Evolutionary conservation across 2,888 invertebrate species (phyloP), one percentile per base, ranked within the genome.

Genomic region (Doris montereyensis): DNA sequence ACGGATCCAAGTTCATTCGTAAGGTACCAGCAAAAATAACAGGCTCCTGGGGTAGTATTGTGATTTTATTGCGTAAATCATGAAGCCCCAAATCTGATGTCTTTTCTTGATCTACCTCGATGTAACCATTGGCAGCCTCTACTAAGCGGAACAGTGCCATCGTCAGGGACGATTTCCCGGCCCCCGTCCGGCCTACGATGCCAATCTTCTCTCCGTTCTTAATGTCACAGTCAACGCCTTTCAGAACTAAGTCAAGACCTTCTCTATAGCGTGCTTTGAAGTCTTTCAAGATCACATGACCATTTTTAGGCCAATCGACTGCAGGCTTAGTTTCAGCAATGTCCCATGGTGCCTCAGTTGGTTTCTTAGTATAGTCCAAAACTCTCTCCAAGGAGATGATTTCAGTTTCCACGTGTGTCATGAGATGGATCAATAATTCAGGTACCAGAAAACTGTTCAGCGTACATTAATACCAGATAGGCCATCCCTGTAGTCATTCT

Each of bases 41-140:
- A 0, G 98, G 98, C 93, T 98, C 98, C 93, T 97, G 97, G 0
- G 97, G 97, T 87, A 97, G 97, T 81, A 97, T 97, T 0, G 97
- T 95, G 75, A 97, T 95, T 86, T 94, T 95, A 76, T 93, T 94
- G 67, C 97, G 93, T 35, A 97, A 92, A 87, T 95, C 95, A 89
- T 94, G 92, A 2, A 97, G 92, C 0, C 96, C 96, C 82, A 97
- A 89, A 0, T 83, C 78, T 24, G 84, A 80, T 35, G 90, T 90
- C 80, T 92, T 86, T 1, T 95, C 92, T 0, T 93, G 94, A 90
- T 98, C 98, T 84, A 98, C 96, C 77, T 94, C 89, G 58, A 98
- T 95, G 52, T 93, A 92, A 0, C 97, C 97, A 78, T 95, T 94
- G 65, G 62, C 78, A 32, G 95, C 94, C 81, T 94, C 94, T 4